A percentile compares a stretch with the other conserved stretches of the same genome.
Conservation (phyloP, 2,797 vertebrate genomes). For the Benthosema pterotum region DNA sequence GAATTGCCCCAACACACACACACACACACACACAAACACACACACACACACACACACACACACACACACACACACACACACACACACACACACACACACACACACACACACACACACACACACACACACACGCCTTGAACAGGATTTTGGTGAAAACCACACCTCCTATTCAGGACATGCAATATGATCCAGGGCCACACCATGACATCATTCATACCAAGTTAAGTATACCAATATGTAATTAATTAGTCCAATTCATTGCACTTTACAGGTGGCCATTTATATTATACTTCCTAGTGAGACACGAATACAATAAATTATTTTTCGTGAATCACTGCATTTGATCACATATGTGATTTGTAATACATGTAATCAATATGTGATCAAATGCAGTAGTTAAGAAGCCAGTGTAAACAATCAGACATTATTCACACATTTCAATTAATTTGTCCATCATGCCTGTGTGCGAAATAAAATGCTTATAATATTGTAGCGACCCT, state of each 20-base stretch:
- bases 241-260: background rate
- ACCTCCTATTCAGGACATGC: conserved; percentile 31
- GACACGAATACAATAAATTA: background rate
- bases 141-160: background rate
- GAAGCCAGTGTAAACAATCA: background rate
- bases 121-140: background rate
- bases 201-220: background rate
- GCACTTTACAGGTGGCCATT: background rate
- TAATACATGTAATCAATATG: background rate
- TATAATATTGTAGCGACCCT: too few species aligned
- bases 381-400: background rate
- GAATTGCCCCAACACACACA: too few species aligned
- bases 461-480: too few species aligned
- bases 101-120: background rate
- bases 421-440: background rate
- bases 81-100: too few species aligned
- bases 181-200: conserved; percentile 8
- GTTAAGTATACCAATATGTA: background rate
- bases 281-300: background rate
- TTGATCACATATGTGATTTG: too few species aligned
- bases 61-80: too few species aligned
- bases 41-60: too few species aligned
- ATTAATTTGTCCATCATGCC: too few species aligned
- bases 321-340: too few species aligned
- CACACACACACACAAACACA: too few species aligned